Evolutionary conservation across 2,888 invertebrate species (phyloP), one percentile per base, ranked within the genome.

Genomic region (Lepidochrysops patricia): DNA sequence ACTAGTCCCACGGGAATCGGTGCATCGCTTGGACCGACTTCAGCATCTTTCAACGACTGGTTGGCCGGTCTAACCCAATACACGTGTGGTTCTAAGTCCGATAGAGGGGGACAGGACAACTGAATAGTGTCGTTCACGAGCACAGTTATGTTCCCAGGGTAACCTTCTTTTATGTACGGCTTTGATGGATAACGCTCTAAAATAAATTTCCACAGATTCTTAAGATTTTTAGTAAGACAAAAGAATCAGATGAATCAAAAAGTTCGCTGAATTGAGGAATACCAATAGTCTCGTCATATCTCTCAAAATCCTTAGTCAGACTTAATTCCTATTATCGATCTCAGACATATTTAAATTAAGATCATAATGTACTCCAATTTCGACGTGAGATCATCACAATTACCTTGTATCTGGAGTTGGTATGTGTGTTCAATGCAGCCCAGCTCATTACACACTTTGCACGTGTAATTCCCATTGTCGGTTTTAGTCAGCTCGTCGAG

Each of bases 401-500:
- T 64, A 66, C 95, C 95, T 75, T 93, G 91, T 59, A 96, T 92
- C 61, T 93, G 91, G 56, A 96, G 90, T 66, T 89, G 90, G 70
- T 91, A 93, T 0, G 93, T 94, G 72, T 93, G 93, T 56, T 93
- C 90, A 62, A 97, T 94, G 72, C 95, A 95, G 0, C 96, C 98
- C 60, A 93, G 82, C 7, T 88, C 80, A 77, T 98, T 99, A 81
- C 95, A 95, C 4, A 97, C 94, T 49, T 92, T 87, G 75, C 99
- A 99, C 0, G 94, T 96, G 77, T 98, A 99, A 69, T 94, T 93
- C 1, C 97, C 98, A 61, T 93, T 92, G 75, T 99, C 99, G 29
- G 92, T 91, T 4, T 94, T 93, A 1, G 96, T 94, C 49, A 96
- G 86, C 72, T 97, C 97, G 67, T 96, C 95, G 68, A 98, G 84